Conservation (phyloP, 2,888 invertebrate species). For the Liodrosophila aerea region DNA sequence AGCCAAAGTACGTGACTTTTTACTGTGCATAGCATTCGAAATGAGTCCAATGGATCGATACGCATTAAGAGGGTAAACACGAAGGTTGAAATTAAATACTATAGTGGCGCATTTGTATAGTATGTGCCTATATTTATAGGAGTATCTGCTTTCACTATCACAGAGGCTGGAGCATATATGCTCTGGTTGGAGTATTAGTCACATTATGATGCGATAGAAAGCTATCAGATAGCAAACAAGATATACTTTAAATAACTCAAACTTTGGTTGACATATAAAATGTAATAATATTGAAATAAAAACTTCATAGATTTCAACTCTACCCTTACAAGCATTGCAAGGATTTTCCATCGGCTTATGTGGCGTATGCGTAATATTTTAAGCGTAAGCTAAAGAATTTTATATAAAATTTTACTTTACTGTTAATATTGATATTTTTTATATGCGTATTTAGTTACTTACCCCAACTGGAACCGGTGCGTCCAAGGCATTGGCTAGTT, state of each 20-base stretch:
- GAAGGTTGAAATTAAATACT: conserved; percentile 23
- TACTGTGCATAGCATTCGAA: conserved; percentile 31
- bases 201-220: too few species aligned
- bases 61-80: conserved; percentile 38
- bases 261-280: too few species aligned
- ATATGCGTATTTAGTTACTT: conserved; percentile 84
- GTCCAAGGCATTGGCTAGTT: conserved; percentile 94
- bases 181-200: not conserved
- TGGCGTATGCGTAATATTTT: conserved; percentile 49
- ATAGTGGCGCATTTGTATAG: not conserved
- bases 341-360: too few species aligned
- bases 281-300: too few species aligned
- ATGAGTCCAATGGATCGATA: conserved; percentile 51
- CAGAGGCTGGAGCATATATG: too few species aligned
- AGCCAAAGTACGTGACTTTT: conserved; percentile 47
- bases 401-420: too few species aligned
- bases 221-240: too few species aligned
- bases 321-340: too few species aligned
- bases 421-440: not conserved
- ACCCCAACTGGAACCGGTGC: conserved; percentile 97
- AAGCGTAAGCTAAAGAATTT: too few species aligned
- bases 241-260: too few species aligned
- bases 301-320: too few species aligned
- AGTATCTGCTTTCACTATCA: too few species aligned
- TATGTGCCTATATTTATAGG: not conserved